Evolutionary conservation across 2,797 vertebrate species (phyloP).

Genomic region (Gouania willdenowi): DNA sequence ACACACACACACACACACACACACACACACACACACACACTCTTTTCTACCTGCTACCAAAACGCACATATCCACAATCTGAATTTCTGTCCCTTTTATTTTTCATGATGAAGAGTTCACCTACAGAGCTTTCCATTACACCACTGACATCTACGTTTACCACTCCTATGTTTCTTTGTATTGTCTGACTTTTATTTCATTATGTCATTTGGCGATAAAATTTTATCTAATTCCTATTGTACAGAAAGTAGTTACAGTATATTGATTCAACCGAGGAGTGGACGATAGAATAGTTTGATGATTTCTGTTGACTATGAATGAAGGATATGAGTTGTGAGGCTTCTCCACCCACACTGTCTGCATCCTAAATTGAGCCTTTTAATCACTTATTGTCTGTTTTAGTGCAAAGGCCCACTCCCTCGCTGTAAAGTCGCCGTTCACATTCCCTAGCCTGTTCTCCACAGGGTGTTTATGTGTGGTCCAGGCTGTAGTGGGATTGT

Average conservation of each 20-base stretch:
- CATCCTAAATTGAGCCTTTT: constrained; percentile 30
- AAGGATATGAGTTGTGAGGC: constrained; percentile 26
- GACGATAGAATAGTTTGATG: constrained; percentile 32
- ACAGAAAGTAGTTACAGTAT: too few species aligned
- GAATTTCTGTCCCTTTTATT: too few species aligned
- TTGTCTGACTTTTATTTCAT: too few species aligned
- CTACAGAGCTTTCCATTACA: too few species aligned
- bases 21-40: constrained; percentile 24
- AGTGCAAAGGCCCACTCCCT: constrained; percentile 5
- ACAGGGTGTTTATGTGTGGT: constrained; percentile 72
- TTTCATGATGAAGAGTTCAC: too few species aligned
- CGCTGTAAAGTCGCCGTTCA: constrained; percentile 16
- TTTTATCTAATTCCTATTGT: too few species aligned
- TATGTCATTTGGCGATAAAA: too few species aligned
- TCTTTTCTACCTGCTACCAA: constrained; percentile 28
- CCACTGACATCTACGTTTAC: too few species aligned
- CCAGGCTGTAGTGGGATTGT: constrained; percentile 55
- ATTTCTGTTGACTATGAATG: constrained; percentile 28
- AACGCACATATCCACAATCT: too few species aligned
- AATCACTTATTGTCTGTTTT: constrained; percentile 23
- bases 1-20: constrained; percentile 21
- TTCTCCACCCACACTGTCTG: constrained; percentile 49
- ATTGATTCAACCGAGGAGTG: constrained; percentile 69
- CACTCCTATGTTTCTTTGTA: too few species aligned
- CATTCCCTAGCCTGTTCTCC: constrained; percentile 31